phyloP scores from a whole-genome alignment of 2,888 invertebrate genomes.

The Acleris sparsana region DNA sequence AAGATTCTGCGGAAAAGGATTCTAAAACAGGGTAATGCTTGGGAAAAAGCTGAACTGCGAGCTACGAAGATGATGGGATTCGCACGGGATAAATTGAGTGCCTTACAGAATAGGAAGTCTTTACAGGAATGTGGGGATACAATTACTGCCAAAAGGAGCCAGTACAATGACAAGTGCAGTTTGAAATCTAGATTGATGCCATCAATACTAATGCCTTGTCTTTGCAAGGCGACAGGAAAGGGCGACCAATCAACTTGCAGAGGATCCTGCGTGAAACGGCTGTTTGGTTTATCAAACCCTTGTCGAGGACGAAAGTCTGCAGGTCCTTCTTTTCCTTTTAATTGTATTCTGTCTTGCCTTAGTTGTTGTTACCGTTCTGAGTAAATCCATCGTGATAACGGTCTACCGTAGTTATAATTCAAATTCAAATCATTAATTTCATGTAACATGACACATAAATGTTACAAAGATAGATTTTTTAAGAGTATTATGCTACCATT shows the following conservation, averaged over 20 bases:
- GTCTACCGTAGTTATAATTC: too few relatives aligned
- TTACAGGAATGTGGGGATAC: too few relatives aligned
- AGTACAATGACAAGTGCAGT: too few relatives aligned
- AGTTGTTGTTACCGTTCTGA: neutral
- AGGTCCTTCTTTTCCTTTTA: neutral
- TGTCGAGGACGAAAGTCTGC: neutral
- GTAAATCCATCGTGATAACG: neutral
- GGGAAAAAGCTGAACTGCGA: neutral
- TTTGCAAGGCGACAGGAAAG: neutral
- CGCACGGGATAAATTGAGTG: neutral
- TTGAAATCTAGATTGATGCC: too few relatives aligned
- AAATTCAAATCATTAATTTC: too few relatives aligned
- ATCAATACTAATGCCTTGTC: too few relatives aligned
- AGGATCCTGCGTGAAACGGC: neutral
- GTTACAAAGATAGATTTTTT: too few relatives aligned
- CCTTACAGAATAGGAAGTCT: neutral
- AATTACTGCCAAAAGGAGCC: too few relatives aligned
- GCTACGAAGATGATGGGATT: neutral
- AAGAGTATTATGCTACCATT: too few relatives aligned
- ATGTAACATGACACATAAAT: too few relatives aligned
- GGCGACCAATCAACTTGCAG: neutral
- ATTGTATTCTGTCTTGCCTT: neutral
- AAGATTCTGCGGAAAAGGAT: neutral
- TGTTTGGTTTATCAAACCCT: neutral
- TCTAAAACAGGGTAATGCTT: neutral